Evolutionary conservation across 2,113 vertebrate genomes (phyloP), one percentile per base, ranked within the genome.

Genomic region (Brevimyrus niger): DNA sequence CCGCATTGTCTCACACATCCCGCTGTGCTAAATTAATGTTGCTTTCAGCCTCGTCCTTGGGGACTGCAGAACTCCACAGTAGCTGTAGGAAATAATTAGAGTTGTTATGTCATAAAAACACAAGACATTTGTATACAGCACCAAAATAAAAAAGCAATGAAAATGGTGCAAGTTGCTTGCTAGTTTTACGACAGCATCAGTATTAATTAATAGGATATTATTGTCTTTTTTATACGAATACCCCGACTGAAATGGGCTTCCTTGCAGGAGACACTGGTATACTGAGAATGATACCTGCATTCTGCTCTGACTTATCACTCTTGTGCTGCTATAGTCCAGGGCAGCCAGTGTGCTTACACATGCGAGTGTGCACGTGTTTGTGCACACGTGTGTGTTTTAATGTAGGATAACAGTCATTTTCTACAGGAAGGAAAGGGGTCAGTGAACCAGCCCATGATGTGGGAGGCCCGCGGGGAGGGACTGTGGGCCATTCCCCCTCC

Each of bases 61-160:
- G 48, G 48, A 87, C n/a, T 31, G 1, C 85, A 87, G 31, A 87
- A 87, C 50, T 53, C 50, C 50, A 87, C 31, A 38, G 48, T 53
- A 35, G 85, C 85, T 53, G 85, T 53, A 19, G 85, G 50, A 87
- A 87, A 87, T 87, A 87, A 87, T 87, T 87, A 55, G 27, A 50
- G 27, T 31, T 87, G 27, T 87, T 87, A 53, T 87, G 85, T 87
- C 85, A 87, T 84, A 84, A 84, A 80, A 87, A 38, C 50, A 38
- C 23, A 35, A 19, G 44, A 55, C 85, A 35, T 87, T 87, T n/a
- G 31, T 27, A 53, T 55, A n/a, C 47, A n/a, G n/a, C 13, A 27
- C 85, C 27, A 23, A 21, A 47, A 47, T 48, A 86, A 13, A 53
- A 21, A 27, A 42, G 31, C 50, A 17, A 31, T 87, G 27, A 31